These are phyloP conservation scores for Lordiphosa stackelbergi DNA, from an alignment of 1,140 invertebrate species.

Conservation along the genomic window DNA sequence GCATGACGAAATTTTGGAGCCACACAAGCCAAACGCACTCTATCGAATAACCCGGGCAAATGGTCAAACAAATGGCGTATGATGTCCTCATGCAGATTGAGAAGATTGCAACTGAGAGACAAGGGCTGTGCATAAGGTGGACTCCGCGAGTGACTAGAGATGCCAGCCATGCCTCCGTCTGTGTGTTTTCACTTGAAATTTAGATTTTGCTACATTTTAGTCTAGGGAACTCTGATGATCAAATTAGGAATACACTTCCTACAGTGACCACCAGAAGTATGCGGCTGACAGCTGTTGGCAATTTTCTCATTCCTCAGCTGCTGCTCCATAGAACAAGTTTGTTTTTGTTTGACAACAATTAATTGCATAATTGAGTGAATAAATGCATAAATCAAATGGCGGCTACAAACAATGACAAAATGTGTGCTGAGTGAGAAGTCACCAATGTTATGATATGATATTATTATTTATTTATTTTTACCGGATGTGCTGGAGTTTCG, in stretches of 20 bases:
- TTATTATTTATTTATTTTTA: slow-evolving; percentile 44
- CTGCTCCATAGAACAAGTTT: slow-evolving; percentile 28
- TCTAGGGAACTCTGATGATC: slow-evolving; percentile 16
- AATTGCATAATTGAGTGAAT: slow-evolving; percentile 68
- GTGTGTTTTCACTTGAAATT: neutral
- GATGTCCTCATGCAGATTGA: slow-evolving; percentile 43
- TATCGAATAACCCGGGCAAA: slow-evolving; percentile 35
- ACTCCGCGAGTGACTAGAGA: neutral
- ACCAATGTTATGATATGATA: slow-evolving; percentile 11
- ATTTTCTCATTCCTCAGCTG: slow-evolving; percentile 56
- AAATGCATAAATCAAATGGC: slow-evolving; percentile 58
- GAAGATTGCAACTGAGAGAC: slow-evolving; percentile 2
- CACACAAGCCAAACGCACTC: slow-evolving; percentile 39
- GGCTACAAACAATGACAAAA: slow-evolving; percentile 20
- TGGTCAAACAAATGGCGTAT: slow-evolving; percentile 27
- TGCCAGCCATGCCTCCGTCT: slow-evolving; percentile 16
- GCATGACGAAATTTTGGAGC: slow-evolving; percentile 35
- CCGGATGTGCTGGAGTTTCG: slow-evolving; percentile 43
- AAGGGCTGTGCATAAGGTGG: neutral
- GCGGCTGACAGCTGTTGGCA: slow-evolving; percentile 46
- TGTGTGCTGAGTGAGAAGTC: slow-evolving; percentile 27
- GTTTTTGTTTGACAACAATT: slow-evolving; percentile 63
- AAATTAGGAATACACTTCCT: slow-evolving; percentile 38
- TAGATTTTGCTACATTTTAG: slow-evolving; percentile 5
- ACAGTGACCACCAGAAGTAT: slow-evolving; percentile 41